phyloP scores from a whole-genome alignment of 35 echinoderm and acorn worm species.

The Diadema setosum region DNA sequence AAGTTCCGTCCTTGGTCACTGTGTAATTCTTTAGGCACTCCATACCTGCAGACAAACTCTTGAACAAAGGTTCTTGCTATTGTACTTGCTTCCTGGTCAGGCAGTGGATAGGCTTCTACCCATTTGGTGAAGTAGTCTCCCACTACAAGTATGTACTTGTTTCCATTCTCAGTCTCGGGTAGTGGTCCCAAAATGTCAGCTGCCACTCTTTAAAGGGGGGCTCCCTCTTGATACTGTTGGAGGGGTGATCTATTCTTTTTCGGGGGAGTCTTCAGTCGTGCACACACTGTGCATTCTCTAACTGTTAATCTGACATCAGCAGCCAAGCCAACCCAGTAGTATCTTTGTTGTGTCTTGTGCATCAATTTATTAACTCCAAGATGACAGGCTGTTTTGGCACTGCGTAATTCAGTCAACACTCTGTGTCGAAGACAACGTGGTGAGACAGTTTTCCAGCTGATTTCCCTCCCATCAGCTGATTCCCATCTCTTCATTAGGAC shows the following conservation, averaged over 20 bases:
- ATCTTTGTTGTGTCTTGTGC: no score
- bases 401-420: no score
- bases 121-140: constrained; percentile 62
- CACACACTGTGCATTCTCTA: not conserved
- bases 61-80: constrained; percentile 28
- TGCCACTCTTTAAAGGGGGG: constrained; percentile 32
- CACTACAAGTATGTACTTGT: constrained; percentile 29
- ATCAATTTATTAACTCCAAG: no score
- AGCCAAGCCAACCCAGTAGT: constrained; percentile 9
- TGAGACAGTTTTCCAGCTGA: no score
- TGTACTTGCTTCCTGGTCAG: constrained; percentile 43
- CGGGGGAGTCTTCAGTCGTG: not conserved
- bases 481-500: no score
- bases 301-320: not conserved
- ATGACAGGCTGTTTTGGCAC: no score
- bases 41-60: constrained; percentile 50
- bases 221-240: not conserved
- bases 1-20: constrained; percentile 65
- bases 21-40: no score
- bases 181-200: constrained; percentile 32
- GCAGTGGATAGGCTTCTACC: constrained; percentile 41
- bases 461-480: no score
- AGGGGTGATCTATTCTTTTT: not conserved
- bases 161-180: constrained; percentile 26
- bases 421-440: no score